Evolutionary conservation across 2,113 vertebrate species (phyloP).

Genomic region (Oncorhynchus tshawytscha): DNA sequence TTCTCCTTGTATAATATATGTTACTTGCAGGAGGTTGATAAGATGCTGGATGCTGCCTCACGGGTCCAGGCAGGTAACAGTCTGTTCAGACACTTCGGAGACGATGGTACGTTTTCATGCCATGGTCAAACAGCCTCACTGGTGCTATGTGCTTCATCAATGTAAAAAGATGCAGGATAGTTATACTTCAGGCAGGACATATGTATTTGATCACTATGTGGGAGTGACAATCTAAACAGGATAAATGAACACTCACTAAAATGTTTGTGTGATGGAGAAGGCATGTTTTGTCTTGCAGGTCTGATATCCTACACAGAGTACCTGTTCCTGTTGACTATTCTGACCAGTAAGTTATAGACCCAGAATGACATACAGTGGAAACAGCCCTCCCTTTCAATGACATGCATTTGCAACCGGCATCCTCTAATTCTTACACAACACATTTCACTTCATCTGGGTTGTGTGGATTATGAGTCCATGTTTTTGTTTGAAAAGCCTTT

Average conservation of each 20-base stretch:
- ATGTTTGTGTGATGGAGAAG: neutral
- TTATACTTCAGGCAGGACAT: neutral
- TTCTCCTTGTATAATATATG: neutral
- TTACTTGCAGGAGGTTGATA: conserved; percentile 78
- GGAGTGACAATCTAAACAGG: neutral
- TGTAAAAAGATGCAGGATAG: too few species aligned
- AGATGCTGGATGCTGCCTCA: conserved; percentile 70
- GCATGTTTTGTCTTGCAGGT: conserved; percentile 71
- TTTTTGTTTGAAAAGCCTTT: too few species aligned
- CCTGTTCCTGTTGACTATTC: conserved; percentile 93
- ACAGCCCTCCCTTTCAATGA: too few species aligned
- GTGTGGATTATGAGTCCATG: too few species aligned
- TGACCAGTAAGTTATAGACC: conserved; percentile 86
- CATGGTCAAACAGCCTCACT: neutral
- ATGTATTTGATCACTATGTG: neutral
- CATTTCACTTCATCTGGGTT: too few species aligned
- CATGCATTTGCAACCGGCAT: too few species aligned
- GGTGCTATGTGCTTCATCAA: neutral
- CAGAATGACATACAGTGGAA: neutral
- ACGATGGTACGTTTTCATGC: conserved; percentile 80
- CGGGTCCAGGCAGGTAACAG: conserved; percentile 73
- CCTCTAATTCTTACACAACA: too few species aligned
- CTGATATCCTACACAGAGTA: conserved; percentile 96
- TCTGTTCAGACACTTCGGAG: conserved; percentile 90
- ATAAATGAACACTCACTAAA: neutral